A percentile compares a stretch with the other conserved stretches of the same genome.
Conservation (phyloP, 2,888 invertebrate species). For the Sinodicranocentrus sp. region DNA sequence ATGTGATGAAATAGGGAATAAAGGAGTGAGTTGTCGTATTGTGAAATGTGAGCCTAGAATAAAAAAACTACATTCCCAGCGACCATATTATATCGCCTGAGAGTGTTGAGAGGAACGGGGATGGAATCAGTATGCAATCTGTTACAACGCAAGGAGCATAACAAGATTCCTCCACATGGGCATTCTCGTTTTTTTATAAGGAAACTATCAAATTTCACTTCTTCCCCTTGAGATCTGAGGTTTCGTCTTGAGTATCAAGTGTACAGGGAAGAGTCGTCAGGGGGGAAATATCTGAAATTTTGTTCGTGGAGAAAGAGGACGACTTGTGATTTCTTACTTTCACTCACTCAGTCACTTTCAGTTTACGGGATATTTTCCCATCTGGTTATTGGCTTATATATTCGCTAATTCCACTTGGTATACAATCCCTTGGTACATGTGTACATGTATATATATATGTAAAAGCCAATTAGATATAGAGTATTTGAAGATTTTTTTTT, state of each 20-base stretch:
- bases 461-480: constrained; percentile 39
- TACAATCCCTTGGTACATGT: background rate
- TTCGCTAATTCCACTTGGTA: constrained; percentile 9
- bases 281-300: constrained; percentile 34
- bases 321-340: constrained; percentile 15
- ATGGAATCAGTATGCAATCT: constrained; percentile 45
- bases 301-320: constrained; percentile 4
- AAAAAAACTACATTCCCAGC: constrained; percentile 12
- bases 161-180: constrained; percentile 5
- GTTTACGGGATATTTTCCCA: constrained; percentile 32
- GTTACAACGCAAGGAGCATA: constrained; percentile 29
- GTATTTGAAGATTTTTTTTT: background rate
- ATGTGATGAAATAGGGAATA: constrained; percentile 14
- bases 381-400: constrained; percentile 34
- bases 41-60: constrained; percentile 24
- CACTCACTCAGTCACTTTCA: background rate
- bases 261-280: constrained; percentile 1
- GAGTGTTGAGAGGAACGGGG: constrained; percentile 6
- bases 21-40: constrained; percentile 13
- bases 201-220: constrained; percentile 43
- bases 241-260: constrained; percentile 39
- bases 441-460: constrained; percentile 1
- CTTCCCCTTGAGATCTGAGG: constrained; percentile 19
- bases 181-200: constrained; percentile 21
- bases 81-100: no score